Evolutionary conservation across 1,140 invertebrate genomes (phyloP).

Genomic region (Potamilus streckersoni): DNA sequence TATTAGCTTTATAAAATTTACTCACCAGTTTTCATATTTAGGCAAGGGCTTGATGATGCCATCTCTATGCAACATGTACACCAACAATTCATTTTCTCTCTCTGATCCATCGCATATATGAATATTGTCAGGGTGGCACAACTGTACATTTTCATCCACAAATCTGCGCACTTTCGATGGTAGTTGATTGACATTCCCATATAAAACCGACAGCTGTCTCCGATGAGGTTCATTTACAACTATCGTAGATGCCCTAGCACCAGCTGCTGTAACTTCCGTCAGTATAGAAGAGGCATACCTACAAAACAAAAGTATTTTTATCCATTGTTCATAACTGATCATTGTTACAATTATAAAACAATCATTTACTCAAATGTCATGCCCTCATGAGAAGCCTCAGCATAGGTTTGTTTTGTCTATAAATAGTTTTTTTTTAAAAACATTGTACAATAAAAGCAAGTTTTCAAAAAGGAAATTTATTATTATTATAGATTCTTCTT

Average conservation of each 20-base stretch:
- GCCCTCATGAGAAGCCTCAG: too few relatives aligned
- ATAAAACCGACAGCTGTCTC: slow-evolving; percentile 38
- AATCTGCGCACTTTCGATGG: slow-evolving; percentile 55
- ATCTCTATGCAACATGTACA: slow-evolving; percentile 64
- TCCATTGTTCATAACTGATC: too few relatives aligned
- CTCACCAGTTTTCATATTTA: slow-evolving; percentile 96
- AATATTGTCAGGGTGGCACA: slow-evolving; percentile 88
- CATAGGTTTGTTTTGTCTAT: too few relatives aligned
- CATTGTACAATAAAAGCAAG: too few relatives aligned
- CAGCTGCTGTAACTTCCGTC: slow-evolving; percentile 29
- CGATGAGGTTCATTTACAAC: slow-evolving; percentile 10
- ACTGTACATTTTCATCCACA: slow-evolving; percentile 61
- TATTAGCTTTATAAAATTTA: slow-evolving; percentile 18
- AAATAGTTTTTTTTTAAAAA: too few relatives aligned
- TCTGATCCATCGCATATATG: slow-evolving; percentile 95
- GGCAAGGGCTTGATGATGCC: slow-evolving; percentile 80
- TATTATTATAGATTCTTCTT: too few relatives aligned
- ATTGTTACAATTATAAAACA: too few relatives aligned
- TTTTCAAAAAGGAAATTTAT: too few relatives aligned
- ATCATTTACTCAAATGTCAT: too few relatives aligned
- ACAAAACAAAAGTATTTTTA: not conserved
- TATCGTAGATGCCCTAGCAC: slow-evolving; percentile 11
- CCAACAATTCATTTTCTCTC: slow-evolving; percentile 79
- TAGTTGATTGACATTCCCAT: slow-evolving; percentile 57
- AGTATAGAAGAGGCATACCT: slow-evolving; percentile 33